Evolutionary conservation across 2,113 vertebrate species (phyloP).

Genomic region (Syrmaticus mikado): DNA sequence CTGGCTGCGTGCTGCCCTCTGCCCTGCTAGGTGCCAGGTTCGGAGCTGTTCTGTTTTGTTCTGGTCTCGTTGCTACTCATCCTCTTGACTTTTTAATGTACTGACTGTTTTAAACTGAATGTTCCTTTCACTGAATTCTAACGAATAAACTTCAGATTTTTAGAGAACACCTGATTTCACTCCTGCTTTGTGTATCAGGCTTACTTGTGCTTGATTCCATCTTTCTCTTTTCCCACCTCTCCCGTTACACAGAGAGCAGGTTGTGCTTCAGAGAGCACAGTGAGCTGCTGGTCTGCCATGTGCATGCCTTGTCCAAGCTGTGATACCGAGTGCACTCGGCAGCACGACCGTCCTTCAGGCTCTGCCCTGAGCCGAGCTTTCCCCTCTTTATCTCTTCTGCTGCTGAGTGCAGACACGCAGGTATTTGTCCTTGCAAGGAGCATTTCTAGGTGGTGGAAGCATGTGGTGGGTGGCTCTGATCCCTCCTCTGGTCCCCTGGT

Average conservation of each 20-base stretch:
- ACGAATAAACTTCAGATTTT: constrained; percentile 69
- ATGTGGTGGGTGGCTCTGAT: not conserved
- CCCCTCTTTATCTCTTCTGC: no score
- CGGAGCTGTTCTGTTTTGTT: not conserved
- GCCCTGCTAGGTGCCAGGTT: no score
- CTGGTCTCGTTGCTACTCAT: constrained; percentile 26
- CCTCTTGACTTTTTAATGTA: constrained; percentile 44
- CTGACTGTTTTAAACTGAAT: constrained; percentile 69
- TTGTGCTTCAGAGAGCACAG: not conserved
- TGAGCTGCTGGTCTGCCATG: fast-evolving
- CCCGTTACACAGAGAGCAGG: not conserved
- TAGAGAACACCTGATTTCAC: constrained; percentile 14
- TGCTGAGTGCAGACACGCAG: no score
- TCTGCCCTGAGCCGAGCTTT: no score
- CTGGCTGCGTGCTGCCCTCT: no score
- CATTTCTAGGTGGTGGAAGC: no score
- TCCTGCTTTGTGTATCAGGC: not conserved
- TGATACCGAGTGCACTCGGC: no score
- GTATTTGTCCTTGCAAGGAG: no score
- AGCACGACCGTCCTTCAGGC: no score
- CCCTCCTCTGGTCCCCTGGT: not conserved
- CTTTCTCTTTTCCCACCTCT: not conserved
- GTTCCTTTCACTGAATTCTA: constrained; percentile 63
- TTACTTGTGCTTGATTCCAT: not conserved
- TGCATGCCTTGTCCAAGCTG: no score